Percentiles rank a stretch among this genome's conserved stretches.
phyloP scores from a whole-genome alignment of 2,113 vertebrate genomes.

The Pseudonaja textilis region DNA sequence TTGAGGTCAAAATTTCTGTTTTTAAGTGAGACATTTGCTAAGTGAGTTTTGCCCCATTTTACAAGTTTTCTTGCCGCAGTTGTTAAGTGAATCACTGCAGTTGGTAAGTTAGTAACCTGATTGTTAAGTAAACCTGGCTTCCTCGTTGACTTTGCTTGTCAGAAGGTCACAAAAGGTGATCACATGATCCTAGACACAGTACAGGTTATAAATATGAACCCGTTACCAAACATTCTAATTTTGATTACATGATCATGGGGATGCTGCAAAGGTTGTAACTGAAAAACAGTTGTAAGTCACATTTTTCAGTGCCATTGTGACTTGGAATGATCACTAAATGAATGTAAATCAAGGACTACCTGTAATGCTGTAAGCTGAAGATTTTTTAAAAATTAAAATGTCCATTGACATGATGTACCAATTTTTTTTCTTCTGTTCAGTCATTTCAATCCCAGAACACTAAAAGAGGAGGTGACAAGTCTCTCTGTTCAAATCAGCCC shows the following conservation, averaged over 20 bases:
- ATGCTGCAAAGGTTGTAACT: background rate
- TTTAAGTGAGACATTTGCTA: background rate
- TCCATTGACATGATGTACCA: background rate
- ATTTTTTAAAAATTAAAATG: background rate
- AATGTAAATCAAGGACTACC: background rate
- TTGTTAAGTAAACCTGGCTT: background rate
- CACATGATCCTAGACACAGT: background rate
- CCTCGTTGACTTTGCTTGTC: background rate
- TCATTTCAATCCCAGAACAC: background rate
- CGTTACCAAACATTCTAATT: background rate
- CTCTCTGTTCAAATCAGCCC: background rate
- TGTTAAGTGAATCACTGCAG: background rate
- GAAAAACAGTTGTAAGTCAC: background rate
- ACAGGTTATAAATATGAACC: background rate
- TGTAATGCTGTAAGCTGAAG: background rate
- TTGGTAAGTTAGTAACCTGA: background rate
- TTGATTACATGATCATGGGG: background rate
- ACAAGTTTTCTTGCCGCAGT: background rate
- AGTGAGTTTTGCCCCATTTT: background rate
- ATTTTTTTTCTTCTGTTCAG: background rate
- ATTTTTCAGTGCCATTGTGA: background rate
- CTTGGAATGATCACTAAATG: background rate
- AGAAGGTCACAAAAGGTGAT: background rate
- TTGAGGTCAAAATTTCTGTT: background rate
- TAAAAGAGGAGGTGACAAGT: background rate